These are phyloP conservation scores for Trachythela sp. DNA, from an alignment of 64 coral and sea anemone species.

Conservation along the genomic window DNA sequence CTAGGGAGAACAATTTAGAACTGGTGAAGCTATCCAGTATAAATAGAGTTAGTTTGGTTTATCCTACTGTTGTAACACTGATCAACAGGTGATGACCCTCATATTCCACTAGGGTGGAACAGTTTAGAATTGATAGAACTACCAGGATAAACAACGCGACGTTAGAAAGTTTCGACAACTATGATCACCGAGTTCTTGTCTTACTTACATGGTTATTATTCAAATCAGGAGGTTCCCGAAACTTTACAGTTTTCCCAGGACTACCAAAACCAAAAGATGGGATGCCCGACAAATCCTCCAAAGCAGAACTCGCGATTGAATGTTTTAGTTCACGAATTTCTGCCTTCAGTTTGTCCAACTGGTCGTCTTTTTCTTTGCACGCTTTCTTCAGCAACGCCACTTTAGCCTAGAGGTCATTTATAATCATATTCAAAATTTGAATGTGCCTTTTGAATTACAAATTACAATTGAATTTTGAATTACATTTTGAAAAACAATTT, in stretches of 20 bases:
- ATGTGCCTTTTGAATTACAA: background rate
- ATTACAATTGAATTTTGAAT: background rate
- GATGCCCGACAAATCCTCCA: conserved; percentile 86
- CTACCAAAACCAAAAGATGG: conserved; percentile 63
- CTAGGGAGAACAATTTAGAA: too few relatives aligned
- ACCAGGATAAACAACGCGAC: too few relatives aligned
- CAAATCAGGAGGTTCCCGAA: background rate
- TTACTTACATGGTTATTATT: background rate
- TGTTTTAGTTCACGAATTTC: conserved; percentile 82
- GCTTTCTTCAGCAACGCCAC: conserved; percentile 77
- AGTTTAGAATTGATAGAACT: too few relatives aligned
- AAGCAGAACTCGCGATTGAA: conserved; percentile 76
- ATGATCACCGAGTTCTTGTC: too few relatives aligned
- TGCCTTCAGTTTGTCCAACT: conserved; percentile 68
- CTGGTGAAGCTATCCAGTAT: too few relatives aligned
- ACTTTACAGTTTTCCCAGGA: conserved; percentile 68
- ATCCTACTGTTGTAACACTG: too few relatives aligned
- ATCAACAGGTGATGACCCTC: too few relatives aligned
- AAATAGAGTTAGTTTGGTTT: too few relatives aligned
- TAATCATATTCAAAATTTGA: background rate
- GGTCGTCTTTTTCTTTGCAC: conserved; percentile 91
- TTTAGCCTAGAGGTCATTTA: conserved; percentile 58
- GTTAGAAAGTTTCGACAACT: too few relatives aligned
- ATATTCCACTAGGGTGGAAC: too few relatives aligned
- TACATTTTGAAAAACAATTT: too few relatives aligned